A percentile compares a stretch with the other conserved stretches of the same genome.
Evolutionary conservation across 2,888 invertebrate genomes (phyloP).

Genomic region (Perizoma affinitatum): DNA sequence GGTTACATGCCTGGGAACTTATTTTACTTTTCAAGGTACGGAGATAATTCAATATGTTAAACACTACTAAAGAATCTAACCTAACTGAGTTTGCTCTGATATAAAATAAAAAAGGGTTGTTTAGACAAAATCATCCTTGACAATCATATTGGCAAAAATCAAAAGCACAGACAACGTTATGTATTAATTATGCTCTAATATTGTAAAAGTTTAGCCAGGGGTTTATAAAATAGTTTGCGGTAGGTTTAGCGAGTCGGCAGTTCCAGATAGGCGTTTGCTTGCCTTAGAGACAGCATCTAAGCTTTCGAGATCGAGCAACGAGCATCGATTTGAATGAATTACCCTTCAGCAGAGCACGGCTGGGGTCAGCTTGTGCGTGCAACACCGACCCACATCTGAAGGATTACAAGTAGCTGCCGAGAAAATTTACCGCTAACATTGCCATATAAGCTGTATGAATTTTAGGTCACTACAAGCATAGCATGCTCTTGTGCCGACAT

Average conservation of each 20-base stretch:
- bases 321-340: conserved; percentile 69
- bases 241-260: too few relatives aligned
- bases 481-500: conserved; percentile 82
- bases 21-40: conserved; percentile 15
- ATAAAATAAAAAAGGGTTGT: too few relatives aligned
- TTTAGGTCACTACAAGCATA: conserved; percentile 82
- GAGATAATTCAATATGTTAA: conserved; percentile 2
- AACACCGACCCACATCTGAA: conserved; percentile 81
- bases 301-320: conserved; percentile 33
- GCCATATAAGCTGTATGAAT: conserved; percentile 84
- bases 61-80: neutral
- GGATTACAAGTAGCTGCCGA: conserved; percentile 82
- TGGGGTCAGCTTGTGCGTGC: conserved; percentile 80
- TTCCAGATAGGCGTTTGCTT: neutral
- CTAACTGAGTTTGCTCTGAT: neutral
- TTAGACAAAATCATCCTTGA: too few relatives aligned
- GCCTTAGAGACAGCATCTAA: too few relatives aligned
- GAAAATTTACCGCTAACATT: conserved; percentile 84
- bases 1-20: conserved; percentile 5
- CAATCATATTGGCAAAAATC: too few relatives aligned
- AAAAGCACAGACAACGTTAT: too few relatives aligned
- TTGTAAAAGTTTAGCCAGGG: too few relatives aligned
- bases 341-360: conserved; percentile 66
- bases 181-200: too few relatives aligned
- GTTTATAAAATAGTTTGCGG: too few relatives aligned